A percentile compares a stretch with the other conserved stretches of the same genome.
Conservation (phyloP, 1,140 invertebrate genomes). For the Drosophila nebulosa region DNA sequence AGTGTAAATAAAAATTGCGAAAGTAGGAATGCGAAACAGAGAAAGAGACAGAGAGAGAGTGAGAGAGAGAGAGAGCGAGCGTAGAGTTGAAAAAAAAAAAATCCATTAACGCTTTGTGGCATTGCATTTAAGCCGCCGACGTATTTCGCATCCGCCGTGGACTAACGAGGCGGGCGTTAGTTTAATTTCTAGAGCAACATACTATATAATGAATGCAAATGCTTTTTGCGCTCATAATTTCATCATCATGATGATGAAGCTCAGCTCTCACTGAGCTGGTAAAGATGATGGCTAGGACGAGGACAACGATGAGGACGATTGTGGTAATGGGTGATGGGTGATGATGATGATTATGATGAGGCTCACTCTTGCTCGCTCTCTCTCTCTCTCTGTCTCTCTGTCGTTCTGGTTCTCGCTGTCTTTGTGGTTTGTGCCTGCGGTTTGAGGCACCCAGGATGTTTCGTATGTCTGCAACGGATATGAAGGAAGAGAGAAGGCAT, state of each 20-base stretch:
- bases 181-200: constrained; percentile 71
- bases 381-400: neutral
- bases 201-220: constrained; percentile 76
- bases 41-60: neutral
- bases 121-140: constrained; percentile 62
- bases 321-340: neutral
- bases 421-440: constrained; percentile 51
- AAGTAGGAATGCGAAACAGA: constrained; percentile 15
- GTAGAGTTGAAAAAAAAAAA: constrained; percentile 28
- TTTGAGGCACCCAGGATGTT: constrained; percentile 67
- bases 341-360: neutral
- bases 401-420: neutral
- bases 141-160: constrained; percentile 15
- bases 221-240: constrained; percentile 76
- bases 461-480: constrained; percentile 77
- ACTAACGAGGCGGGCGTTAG: constrained; percentile 72
- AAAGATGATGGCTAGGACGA: neutral
- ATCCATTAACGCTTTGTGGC: constrained; percentile 75
- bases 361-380: constrained; percentile 3
- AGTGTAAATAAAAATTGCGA: constrained; percentile 71
- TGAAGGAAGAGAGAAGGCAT: constrained; percentile 58
- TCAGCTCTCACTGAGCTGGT: constrained; percentile 1
- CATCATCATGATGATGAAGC: constrained; percentile 47
- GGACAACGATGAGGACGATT: neutral
- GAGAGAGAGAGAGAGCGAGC: neutral